phyloP scores from a whole-genome alignment of 2,888 invertebrate species.

The Drosophila aldrichi region DNA sequence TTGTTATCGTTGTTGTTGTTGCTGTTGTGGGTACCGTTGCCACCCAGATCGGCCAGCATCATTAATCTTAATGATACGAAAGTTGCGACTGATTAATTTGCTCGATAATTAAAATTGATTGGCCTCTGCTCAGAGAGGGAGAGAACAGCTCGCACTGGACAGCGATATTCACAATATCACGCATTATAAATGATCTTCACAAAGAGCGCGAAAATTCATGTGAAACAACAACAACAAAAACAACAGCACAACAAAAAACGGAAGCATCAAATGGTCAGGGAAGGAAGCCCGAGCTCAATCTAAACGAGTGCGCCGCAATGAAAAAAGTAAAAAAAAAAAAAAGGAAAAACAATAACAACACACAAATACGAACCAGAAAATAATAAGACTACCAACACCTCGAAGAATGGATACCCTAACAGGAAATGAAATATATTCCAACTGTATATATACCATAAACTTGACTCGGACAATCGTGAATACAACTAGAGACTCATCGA shows the following conservation, averaged over 20 bases:
- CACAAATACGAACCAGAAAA: conserved; percentile 4
- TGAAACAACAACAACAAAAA: conserved; percentile 27
- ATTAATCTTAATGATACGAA: conserved; percentile 81
- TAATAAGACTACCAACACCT: not conserved
- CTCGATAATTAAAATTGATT: conserved; percentile 81
- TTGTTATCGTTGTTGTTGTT: conserved; percentile 16
- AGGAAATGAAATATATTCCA: not conserved
- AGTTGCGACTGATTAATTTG: conserved; percentile 79
- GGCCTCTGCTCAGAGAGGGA: conserved; percentile 48
- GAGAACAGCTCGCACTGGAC: conserved; percentile 47
- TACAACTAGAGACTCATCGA: no score
- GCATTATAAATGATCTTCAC: conserved; percentile 70
- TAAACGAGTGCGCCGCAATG: conserved; percentile 38
- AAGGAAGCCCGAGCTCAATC: conserved; percentile 54
- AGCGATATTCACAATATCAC: conserved; percentile 60
- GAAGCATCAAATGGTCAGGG: conserved; percentile 59
- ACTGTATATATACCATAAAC: not conserved
- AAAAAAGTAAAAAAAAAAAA: conserved; percentile 1
- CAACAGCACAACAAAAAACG: conserved; percentile 44
- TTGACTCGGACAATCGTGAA: not conserved
- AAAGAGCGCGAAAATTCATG: conserved; percentile 16
- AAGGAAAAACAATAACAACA: conserved; percentile 3
- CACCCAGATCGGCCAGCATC: conserved; percentile 70
- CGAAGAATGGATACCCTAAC: not conserved
- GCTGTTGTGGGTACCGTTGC: conserved; percentile 52